Base-by-base conservation (phyloP, 2,797 vertebrate genomes). In the Microctenopoma lineatum region DNA sequence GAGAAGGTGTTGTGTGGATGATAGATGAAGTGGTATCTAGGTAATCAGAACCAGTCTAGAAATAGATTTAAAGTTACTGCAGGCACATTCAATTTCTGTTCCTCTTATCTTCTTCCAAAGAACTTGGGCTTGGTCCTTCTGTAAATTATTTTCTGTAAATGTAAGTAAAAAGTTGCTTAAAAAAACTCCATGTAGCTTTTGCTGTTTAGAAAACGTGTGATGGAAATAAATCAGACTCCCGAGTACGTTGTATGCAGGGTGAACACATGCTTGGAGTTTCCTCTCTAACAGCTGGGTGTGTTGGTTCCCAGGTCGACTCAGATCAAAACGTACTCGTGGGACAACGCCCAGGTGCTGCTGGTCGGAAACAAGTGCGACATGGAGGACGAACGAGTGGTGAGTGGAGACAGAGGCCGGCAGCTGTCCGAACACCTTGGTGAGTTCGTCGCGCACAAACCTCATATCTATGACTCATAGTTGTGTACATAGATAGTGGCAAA, bases 361-460 rank as follows among this genome's bases (percentile, higher is more conserved):
- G 97, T 99, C 27, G 97, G 97, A 25, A 98, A 98, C 92, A 99
- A 99, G 85, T 98, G 97, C 25, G 97, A 99, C 92, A 98, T 98
- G 97, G 97, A 99, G 65, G 97, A 99, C 0, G 97, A 99, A 76
- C 90, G 97, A 0, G 95, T 98, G 21, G 97, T 98, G 42, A 94
- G 92, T 0, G 94, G 94, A 0, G 97, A 99, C 5, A 93, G 97
- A 57, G 97, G 96, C n/a, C 93, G 96, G 55, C 96, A 98, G 93
- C 94, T 99, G 8, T 96, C 97, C 0, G 97, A 99, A 75, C 97
- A 98, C 87, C 93, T 98, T 0, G 97, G 97, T 99, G 89, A 92
- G 91, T 85, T 52, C 10, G 6, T 12, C 8, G 18, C 11, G 57
- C 45, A 58, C 48, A 60, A 51, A 41, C 27, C 21, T 60, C 21